Base-by-base conservation (phyloP, 1,140 invertebrate species). In the Pseudachorutes palmiensis region DNA sequence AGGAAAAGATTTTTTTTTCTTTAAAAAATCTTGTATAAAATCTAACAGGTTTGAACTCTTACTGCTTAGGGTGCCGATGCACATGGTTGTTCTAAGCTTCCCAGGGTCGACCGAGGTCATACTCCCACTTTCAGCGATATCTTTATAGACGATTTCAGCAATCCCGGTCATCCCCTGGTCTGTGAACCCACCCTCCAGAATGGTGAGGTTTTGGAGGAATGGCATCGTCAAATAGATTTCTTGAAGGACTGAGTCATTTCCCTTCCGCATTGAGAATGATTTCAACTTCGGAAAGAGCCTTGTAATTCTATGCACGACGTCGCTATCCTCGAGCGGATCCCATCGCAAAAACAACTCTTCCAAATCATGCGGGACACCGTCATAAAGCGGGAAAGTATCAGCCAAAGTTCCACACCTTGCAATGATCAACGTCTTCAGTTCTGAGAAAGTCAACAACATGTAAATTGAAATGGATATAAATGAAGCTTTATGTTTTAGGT, bases 161-260 rank as follows among this genome's bases (percentile, higher is more conserved):
- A 55, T 55, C 24, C 51, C 51, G 24, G 51, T 55, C 9, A 55
- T 24, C 5, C 51, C 51, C 24, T 55, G 9, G 51, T 55, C 24
- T 5, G 51, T 55, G 24, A 55, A 55, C 51, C 24, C 51, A 55
- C 51, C 51, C 5, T 22, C 24, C 9, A 55, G 51, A 24, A 55
- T 55, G 24, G 51, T 55, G 12, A 55, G 24, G 5, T 55, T 55
- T 24, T 55, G 51, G 24, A 55, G 51, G 24, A 45, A 45, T 19
- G 36, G 36, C 51, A 55, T 55, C 9, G 12, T 55, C 51, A 55
- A 55, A 55, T 55, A 55, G 24, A 55, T 55, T 14, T 55, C 51
- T 5, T 22, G 12, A 9, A 55, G 24, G 24, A 55, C 51, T 19
- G 9, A 5, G 24, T 55, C 51, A 26, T 55, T 55, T 55, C 51